Base-by-base conservation (phyloP, 2,797 vertebrate species). In the Erpetoichthys calabaricus region DNA sequence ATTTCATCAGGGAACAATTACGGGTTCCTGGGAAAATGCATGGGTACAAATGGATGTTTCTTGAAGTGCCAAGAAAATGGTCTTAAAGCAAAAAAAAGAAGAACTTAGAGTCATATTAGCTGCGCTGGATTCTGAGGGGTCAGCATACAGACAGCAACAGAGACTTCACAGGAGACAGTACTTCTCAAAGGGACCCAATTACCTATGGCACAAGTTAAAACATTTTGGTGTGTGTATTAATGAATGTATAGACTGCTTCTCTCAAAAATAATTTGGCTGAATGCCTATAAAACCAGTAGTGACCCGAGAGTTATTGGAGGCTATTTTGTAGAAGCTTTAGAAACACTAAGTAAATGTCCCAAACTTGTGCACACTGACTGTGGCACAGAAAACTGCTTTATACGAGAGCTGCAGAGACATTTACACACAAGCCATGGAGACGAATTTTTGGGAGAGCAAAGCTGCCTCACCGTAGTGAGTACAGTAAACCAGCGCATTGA, bases 151-250 rank as follows among this genome's bases (percentile, higher is more conserved):
- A 50, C 46, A 58, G 57, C 46, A 51, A 25, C 3, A 56, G 56
- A 57, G 56, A 57, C 56, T 57, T 57, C 45, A 25, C 25, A 25
- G 25, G 25, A 25, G 25, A 25, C 25, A 25, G 25, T 2, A 25
- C 25, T 25, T 25, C 25, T 25, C 56, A 58, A 58, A 50, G 57
- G 25, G 3, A 50, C 57, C 57, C 5, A 51, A 51, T 1, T 58
- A 58, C 41, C 4, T 58, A 46, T 58, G 57, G 47, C 46, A 58
- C 57, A 58, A 50, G 57, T 58, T 58, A 51, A 58, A 58, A 58
- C 46, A 10, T 58, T 58, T 50, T 50, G 57, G 46, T 58, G 10
- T 58, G 57, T 50, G 10, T 58, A 43, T 58, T 2, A 25, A 25
- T 25, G 25, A 25, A 25, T 25, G 25, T 25, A 25, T 25, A 2